Conservation (phyloP, 1,140 invertebrate genomes). For the Holcopasites calliopsidis region DNA sequence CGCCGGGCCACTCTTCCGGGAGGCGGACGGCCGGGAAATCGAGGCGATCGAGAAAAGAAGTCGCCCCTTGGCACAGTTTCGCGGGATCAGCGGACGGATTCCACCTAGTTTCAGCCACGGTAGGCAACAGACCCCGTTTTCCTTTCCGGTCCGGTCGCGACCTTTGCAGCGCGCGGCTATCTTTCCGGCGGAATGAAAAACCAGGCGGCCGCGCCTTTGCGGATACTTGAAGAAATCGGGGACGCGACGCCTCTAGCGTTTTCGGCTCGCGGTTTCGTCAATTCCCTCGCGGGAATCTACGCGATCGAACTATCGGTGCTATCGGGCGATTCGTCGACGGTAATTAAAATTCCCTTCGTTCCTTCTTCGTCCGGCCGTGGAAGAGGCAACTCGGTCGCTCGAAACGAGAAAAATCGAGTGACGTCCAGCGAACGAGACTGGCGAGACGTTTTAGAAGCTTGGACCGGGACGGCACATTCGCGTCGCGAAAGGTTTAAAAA, state of each 20-base stretch:
- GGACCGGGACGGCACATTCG: conserved; percentile 1
- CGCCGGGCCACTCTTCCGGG: not conserved
- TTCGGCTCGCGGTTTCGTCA: no score
- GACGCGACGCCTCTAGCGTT: no score
- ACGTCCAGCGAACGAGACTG: conserved; percentile 53
- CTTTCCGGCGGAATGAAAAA: not conserved
- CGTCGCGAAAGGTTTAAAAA: conserved; percentile 56
- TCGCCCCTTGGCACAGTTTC: conserved; percentile 50
- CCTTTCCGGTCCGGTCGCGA: not conserved
- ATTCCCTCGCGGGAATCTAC: not conserved
- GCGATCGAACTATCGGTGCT: accelerated
- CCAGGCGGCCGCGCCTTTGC: not conserved
- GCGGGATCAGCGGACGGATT: conserved; percentile 46
- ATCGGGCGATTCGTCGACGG: not conserved
- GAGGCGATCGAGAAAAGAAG: conserved; percentile 55
- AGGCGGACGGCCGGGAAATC: conserved; percentile 15
- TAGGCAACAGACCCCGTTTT: conserved; percentile 28
- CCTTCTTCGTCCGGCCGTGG: no score
- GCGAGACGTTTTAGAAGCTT: not conserved
- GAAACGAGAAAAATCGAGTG: conserved; percentile 51
- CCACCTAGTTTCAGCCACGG: conserved; percentile 31
- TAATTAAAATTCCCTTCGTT: not conserved
- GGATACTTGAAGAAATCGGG: conserved; percentile 45
- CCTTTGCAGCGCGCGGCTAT: not conserved
- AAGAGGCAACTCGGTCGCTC: no score